A percentile compares a stretch with the other conserved stretches of the same genome.
Evolutionary conservation across 2,113 vertebrate genomes (phyloP).

Genomic region (Charina bottae): DNA sequence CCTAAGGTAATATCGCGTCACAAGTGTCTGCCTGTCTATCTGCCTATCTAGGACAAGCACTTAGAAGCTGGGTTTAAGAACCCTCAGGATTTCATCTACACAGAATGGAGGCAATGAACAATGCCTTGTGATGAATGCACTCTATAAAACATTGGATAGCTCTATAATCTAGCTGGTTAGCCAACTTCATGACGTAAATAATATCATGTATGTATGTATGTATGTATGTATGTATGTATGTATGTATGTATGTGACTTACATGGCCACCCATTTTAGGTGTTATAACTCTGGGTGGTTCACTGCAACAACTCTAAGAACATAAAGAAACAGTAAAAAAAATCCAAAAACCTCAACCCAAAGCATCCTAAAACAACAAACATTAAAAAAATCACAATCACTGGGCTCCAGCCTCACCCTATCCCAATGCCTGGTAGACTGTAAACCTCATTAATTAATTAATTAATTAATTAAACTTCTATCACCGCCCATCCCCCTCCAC

Average conservation of each 20-base stretch:
- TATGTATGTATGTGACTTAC: too few species aligned
- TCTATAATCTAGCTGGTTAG: not conserved
- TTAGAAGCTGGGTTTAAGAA: not conserved
- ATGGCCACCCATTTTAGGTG: not conserved
- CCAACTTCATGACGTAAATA: not conserved
- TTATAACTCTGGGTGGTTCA: not conserved
- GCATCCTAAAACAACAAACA: not conserved
- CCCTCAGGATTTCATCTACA: not conserved
- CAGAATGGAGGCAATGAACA: not conserved
- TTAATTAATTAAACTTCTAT: too few species aligned
- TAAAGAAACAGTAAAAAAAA: not conserved
- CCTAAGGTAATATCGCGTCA: not conserved
- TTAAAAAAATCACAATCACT: not conserved
- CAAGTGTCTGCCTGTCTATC: not conserved
- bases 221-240: too few species aligned
- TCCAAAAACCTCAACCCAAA: not conserved
- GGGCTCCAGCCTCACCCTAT: not conserved
- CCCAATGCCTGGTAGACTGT: not conserved
- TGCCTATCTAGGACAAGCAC: not conserved
- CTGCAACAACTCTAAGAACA: not conserved
- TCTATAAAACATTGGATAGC: not conserved
- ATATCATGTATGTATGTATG: too few species aligned
- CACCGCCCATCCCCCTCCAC: too few species aligned
- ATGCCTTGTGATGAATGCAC: not conserved
- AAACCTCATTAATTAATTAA: not conserved